Conservation (phyloP, 2,113 vertebrate genomes). For the Pomatostomus ruficeps region DNA sequence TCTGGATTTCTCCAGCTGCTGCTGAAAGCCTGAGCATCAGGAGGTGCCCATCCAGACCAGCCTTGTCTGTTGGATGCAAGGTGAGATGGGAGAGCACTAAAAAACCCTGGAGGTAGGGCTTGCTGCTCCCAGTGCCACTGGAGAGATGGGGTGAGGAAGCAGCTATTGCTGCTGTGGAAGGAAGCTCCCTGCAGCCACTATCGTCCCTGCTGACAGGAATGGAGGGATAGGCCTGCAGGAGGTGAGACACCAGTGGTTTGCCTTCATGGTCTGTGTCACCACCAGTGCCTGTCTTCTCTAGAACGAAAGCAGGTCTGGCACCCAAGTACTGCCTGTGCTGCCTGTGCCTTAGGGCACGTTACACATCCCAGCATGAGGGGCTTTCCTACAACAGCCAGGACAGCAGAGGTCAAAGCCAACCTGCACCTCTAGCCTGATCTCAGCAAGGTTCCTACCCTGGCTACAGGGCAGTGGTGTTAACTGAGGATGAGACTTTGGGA, state of each 20-base stretch:
- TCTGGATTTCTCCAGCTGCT: background rate
- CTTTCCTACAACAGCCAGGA: background rate
- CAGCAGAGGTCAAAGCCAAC: background rate
- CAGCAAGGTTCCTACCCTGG: background rate
- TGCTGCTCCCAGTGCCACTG: background rate
- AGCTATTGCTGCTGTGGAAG: background rate
- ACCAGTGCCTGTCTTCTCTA: background rate
- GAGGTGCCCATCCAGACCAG: background rate
- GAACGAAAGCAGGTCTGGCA: background rate
- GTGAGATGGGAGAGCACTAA: background rate
- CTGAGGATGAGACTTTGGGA: background rate
- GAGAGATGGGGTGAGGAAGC: background rate
- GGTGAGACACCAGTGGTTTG: background rate
- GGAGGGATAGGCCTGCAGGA: background rate
- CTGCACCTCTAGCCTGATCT: background rate
- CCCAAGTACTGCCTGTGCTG: fast-evolving
- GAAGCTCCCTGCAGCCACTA: background rate
- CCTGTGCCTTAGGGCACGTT: background rate
- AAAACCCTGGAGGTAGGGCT: background rate
- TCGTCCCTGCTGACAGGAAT: fast-evolving
- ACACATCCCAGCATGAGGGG: fast-evolving
- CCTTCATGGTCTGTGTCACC: background rate
- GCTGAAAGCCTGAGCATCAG: background rate
- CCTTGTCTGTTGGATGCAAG: background rate
- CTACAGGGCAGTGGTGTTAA: background rate